A percentile compares a stretch with the other conserved stretches of the same genome.
These are phyloP conservation scores for Phoeniculus purpureus DNA, from an alignment of 2,797 vertebrate genomes.

Conservation along the genomic window DNA sequence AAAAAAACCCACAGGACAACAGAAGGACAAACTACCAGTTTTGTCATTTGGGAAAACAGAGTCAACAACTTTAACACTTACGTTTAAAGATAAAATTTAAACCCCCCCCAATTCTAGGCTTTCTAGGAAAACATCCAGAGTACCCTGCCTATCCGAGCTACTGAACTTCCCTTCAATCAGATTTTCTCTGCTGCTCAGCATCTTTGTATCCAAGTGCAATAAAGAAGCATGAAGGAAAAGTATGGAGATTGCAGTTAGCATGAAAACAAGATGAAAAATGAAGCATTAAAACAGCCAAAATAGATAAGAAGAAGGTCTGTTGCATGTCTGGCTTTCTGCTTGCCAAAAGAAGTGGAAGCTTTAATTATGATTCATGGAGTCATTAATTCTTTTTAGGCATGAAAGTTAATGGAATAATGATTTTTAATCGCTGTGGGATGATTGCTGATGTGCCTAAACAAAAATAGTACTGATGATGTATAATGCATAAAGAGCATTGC, in stretches of 20 bases:
- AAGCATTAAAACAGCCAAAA: constrained; percentile 36
- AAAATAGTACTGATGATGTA: constrained; percentile 64
- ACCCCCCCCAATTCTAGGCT: not conserved
- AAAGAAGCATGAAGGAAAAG: constrained; percentile 28
- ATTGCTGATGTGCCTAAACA: constrained; percentile 71
- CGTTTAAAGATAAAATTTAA: not conserved
- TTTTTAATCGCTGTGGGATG: constrained; percentile 73
- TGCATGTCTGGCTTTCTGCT: constrained; percentile 57
- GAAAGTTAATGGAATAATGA: constrained; percentile 79
- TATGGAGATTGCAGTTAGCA: constrained; percentile 18
- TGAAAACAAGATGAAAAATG: constrained; percentile 60
- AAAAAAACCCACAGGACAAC: not conserved
- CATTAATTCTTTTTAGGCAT: constrained; percentile 69
- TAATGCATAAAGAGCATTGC: constrained; percentile 44
- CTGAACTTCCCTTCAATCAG: not conserved
- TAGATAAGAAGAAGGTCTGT: constrained; percentile 51
- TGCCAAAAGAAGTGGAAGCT: constrained; percentile 65
- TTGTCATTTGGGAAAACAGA: not conserved
- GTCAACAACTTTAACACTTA: not conserved
- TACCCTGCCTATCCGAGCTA: not conserved
- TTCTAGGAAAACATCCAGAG: not conserved
- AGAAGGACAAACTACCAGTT: not conserved
- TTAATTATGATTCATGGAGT: constrained; percentile 78
- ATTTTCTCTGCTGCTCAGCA: not conserved
- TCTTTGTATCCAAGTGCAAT: not conserved